phyloP scores from a whole-genome alignment of 2,797 vertebrate species.

The Phataginus tetradactyla region DNA sequence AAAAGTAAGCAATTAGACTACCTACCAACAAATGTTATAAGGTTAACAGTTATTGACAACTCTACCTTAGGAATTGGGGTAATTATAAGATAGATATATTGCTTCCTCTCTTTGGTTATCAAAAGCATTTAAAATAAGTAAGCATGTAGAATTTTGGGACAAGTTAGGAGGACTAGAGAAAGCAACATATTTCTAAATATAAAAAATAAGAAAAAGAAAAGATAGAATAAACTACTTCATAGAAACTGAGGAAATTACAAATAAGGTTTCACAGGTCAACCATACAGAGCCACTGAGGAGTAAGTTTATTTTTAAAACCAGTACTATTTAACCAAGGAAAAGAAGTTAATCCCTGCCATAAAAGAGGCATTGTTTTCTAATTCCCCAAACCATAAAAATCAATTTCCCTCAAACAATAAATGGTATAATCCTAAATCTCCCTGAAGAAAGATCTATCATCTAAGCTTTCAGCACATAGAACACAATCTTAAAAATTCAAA shows the following conservation, averaged over 20 bases:
- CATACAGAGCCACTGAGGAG: background rate
- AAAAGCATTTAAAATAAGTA: background rate
- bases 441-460: background rate
- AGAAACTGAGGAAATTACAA: background rate
- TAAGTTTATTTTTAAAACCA: background rate
- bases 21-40: constrained; percentile 74
- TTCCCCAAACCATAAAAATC: background rate
- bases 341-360: background rate
- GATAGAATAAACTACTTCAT: background rate
- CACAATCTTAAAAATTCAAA: background rate
- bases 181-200: constrained; percentile 12
- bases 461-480: background rate
- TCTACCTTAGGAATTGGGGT: constrained; percentile 27
- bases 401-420: background rate
- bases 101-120: background rate
- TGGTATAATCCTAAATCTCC: background rate
- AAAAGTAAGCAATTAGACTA: constrained; percentile 66
- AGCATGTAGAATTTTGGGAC: background rate
- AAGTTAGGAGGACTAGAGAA: background rate
- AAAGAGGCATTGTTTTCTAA: background rate
- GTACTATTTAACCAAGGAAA: background rate
- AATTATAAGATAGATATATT: constrained; percentile 59
- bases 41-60: constrained; percentile 52
- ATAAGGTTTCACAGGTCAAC: background rate
- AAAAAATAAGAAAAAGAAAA: background rate